Evolutionary conservation across 2,797 vertebrate species (phyloP), one percentile per base, ranked within the genome.

Genomic region (Crenuchus spilurus): DNA sequence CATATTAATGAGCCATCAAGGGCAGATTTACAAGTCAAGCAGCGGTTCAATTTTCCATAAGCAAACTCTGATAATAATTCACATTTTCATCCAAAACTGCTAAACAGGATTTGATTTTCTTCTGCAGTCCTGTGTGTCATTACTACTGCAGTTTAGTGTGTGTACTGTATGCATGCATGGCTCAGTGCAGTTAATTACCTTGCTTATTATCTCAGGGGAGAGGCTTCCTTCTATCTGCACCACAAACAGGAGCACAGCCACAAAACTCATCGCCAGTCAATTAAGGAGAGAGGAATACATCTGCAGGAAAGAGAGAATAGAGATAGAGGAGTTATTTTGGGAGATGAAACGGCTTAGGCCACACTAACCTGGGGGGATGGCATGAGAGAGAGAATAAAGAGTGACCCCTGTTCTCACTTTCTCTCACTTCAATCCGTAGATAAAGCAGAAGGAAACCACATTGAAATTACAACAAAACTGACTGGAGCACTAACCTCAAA

Each of bases 141-240:
- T 39, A 63, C 55, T 30, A 30, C 13, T 61, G n/a, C 39, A 35
- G 58, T 68, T 78, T 70, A 63, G 49, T 1, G 13, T 42, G 26
- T 52, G 55, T 42, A 3, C 10, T 65, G 55, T 57, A 8, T 68
- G 67, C 51, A 22, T 67, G 62, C 46, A 65, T 63, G 48, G 54
- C 44, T 54, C 16, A 54, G 72, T 60, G 46, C 44, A 72, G 70
- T 68, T 80, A 79, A 82, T 80, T 75, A 79, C 71, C 60, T 51
- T 2, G 57, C 70, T 76, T 69, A 77, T 82, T 72, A 76, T 79
- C 78, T 74, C 41, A 46, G 37, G 46, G 52, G 55, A 75, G 30
- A 76, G 14, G 61, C 65, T 66, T 70, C 48, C 57, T 30, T 42
- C 39, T 63, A 71, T 65, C 54, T 66, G 69, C 67, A 52, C 13